Conservation (phyloP, 2,888 invertebrate genomes). For the Myathropa florea region DNA sequence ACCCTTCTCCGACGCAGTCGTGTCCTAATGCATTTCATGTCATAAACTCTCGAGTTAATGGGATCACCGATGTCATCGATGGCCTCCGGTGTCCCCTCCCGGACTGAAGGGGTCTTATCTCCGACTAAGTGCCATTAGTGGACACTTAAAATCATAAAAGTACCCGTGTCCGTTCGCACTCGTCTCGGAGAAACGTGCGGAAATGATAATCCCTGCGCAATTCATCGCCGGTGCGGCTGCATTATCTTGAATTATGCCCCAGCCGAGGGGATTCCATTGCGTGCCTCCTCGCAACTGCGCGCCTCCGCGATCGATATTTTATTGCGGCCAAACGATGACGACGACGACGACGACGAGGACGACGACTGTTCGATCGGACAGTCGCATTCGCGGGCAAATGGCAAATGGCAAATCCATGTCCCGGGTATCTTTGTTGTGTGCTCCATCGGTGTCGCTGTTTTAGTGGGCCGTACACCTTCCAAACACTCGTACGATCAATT, state of each 20-base stretch:
- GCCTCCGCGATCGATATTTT: conserved; percentile 27
- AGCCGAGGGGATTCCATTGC: background rate
- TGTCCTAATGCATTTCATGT: conserved; percentile 51
- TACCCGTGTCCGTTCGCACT: conserved; percentile 62
- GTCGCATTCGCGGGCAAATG: background rate
- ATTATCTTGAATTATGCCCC: conserved; percentile 65
- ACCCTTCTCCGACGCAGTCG: background rate
- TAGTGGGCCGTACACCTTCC: conserved; percentile 37
- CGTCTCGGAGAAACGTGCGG: conserved; percentile 8
- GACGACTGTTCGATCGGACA: background rate
- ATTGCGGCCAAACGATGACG: conserved; percentile 10
- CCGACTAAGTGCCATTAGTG: conserved; percentile 59
- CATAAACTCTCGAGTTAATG: conserved; percentile 63
- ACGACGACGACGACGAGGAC: conserved; percentile 3
- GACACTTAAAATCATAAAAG: conserved; percentile 69
- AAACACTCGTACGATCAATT: conserved; percentile 60
- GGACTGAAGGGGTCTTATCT: conserved; percentile 40
- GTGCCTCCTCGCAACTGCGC: conserved; percentile 19
- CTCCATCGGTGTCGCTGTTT: conserved; percentile 33
- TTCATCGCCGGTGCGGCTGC: conserved; percentile 44
- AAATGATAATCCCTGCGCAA: conserved; percentile 51
- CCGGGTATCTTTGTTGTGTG: conserved; percentile 31
- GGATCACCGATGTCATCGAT: conserved; percentile 34
- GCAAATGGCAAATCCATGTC: conserved; percentile 66
- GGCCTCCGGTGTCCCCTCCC: background rate